These are phyloP conservation scores for Oxygymnocypris stewartii DNA, from an alignment of 2,113 vertebrate species.

Conservation along the genomic window DNA sequence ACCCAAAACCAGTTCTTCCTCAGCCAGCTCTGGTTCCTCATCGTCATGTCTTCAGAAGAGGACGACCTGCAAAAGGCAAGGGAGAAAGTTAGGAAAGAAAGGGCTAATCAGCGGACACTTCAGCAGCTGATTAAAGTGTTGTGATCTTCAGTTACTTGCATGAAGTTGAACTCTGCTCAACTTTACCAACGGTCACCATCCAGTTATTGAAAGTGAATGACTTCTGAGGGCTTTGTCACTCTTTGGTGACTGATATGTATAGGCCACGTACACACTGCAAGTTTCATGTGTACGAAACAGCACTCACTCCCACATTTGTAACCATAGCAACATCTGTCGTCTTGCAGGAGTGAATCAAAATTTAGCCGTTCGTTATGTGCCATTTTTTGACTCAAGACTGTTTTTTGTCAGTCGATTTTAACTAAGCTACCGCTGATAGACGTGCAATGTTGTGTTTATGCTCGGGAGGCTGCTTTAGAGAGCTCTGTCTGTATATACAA, in stretches of 20 bases:
- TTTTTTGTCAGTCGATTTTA: too few species aligned
- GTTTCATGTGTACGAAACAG: too few species aligned
- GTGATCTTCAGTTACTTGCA: background rate
- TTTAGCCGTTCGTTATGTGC: too few species aligned
- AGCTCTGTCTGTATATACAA: too few species aligned
- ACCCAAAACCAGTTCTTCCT: conserved; percentile 85
- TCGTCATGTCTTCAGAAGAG: conserved; percentile 52
- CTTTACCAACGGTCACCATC: background rate
- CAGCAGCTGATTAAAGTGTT: background rate
- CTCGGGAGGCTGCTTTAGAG: too few species aligned
- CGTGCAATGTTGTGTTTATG: too few species aligned
- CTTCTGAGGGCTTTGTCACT: background rate
- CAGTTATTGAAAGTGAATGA: background rate
- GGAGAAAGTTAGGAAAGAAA: background rate
- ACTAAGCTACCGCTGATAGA: too few species aligned
- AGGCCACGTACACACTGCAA: too few species aligned
- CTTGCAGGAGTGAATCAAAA: too few species aligned
- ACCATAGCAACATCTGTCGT: too few species aligned
- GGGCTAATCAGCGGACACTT: background rate
- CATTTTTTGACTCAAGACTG: too few species aligned
- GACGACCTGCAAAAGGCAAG: background rate
- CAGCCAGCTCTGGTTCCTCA: conserved; percentile 83
- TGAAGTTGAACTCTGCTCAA: background rate
- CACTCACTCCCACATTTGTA: too few species aligned
- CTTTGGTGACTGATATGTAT: background rate